Evolutionary conservation across 2,113 vertebrate species (phyloP), one percentile per base, ranked within the genome.

Genomic region (Alexandromys fortis): DNA sequence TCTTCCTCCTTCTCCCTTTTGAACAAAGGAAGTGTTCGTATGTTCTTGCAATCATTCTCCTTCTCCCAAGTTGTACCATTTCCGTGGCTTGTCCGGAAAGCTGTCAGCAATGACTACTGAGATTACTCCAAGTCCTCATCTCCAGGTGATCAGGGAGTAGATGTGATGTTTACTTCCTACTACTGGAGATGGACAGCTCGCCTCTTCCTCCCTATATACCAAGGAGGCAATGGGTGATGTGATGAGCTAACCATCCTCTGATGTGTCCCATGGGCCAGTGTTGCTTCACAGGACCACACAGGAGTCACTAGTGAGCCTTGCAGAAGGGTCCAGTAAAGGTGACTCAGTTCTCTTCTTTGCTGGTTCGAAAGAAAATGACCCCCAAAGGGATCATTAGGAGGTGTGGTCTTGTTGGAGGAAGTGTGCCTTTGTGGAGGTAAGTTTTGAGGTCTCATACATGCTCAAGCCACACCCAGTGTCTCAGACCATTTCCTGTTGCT

Each of bases 141-240:
- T 67, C 14, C 8, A 45, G 28, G 58, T 26, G 72, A 33, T 1
- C 24, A n/a, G 42, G 75, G 28, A 72, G 10, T 5, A 35, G 83
- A 42, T 11, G 0, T 5, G 73, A 14, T 28, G 28, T 38, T 17
- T 35, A 13, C 17, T 28, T 2, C 26, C n/a, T 21, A 2, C 1
- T n/a, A 1, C 13, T 35, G 35, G 55, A 33, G 61, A 8, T 38
- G 65, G 70, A 2, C 17, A 22, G 45, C 21, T 61, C 11, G 0
- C 42, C 3, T 68, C 28, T 2, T 24, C 70, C 10, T 0, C 17
- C 12, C n/a, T 28, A 3, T 3, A 3, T 12, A 5, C 42, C 49
- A 19, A 4, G 42, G 28, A 26, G 22, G 45, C 21, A 19, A 58
- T 30, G 13, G 47, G 12, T 11, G 73, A 87, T 3, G 30, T 7